These are phyloP conservation scores for Apeltes quadracus DNA, from an alignment of 2,113 vertebrate species.

Conservation along the genomic window DNA sequence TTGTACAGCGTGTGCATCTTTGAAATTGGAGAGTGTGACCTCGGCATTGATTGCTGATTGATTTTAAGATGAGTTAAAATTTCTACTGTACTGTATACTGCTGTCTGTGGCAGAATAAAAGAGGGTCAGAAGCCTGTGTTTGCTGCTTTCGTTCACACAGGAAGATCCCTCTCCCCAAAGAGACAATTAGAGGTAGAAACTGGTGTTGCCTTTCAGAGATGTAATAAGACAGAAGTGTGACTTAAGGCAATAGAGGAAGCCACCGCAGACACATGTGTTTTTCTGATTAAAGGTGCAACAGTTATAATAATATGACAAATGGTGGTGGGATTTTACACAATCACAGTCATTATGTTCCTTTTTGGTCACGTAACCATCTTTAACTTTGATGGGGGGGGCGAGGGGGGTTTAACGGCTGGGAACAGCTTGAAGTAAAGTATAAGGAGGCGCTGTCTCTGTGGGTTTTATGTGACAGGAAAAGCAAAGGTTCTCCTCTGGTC, in stretches of 20 bases:
- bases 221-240: conserved; percentile 63
- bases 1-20: background rate
- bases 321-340: conserved; percentile 22
- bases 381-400: background rate
- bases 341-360: conserved; percentile 39
- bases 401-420: conserved; percentile 1
- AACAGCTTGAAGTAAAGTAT: conserved; percentile 10
- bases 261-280: conserved; percentile 34
- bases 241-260: conserved; percentile 50
- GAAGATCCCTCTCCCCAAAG: conserved; percentile 60
- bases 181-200: conserved; percentile 73
- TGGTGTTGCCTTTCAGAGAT: conserved; percentile 46
- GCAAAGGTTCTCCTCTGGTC: conserved; percentile 48
- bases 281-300: conserved; percentile 53
- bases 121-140: conserved; percentile 48
- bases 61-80: background rate
- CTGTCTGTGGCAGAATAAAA: conserved; percentile 48
- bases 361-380: conserved; percentile 18
- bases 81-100: conserved; percentile 11
- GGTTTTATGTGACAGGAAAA: conserved; percentile 50
- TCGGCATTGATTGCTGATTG: background rate
- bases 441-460: conserved; percentile 21
- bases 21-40: background rate
- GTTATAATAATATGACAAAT: conserved; percentile 51
- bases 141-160: conserved; percentile 36